Conservation (phyloP, 2,797 vertebrate species). For the Enteromius viviparus region DNA sequence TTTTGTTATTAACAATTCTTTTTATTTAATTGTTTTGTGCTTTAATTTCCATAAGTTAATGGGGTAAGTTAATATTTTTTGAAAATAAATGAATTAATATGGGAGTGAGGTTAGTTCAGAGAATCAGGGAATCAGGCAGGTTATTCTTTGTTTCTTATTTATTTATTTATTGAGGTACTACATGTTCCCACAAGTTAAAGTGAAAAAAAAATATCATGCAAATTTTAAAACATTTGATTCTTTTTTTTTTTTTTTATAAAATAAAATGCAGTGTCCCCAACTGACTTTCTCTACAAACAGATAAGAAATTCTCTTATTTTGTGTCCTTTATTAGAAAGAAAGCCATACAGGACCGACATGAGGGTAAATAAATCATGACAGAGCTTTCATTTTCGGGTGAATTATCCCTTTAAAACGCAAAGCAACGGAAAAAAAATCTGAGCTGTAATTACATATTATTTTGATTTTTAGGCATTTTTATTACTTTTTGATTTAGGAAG, state of each 20-base stretch:
- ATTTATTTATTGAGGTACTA: not conserved
- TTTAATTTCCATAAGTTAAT: not conserved
- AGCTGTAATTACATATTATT: conserved; percentile 21
- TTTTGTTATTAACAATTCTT: not conserved
- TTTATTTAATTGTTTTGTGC: not conserved
- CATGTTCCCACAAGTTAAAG: not conserved
- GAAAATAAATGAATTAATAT: no score
- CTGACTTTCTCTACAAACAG: not conserved
- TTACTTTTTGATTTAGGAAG: conserved; percentile 29
- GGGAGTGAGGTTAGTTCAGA: not conserved
- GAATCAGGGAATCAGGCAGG: no score
- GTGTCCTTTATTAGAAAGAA: not conserved
- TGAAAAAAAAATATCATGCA: not conserved
- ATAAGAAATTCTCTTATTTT: not conserved
- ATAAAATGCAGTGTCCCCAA: not conserved
- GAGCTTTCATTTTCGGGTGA: conserved; percentile 8
- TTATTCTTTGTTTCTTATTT: not conserved
- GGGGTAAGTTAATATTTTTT: no score
- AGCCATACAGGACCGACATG: not conserved
- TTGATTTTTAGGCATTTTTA: conserved; percentile 19
- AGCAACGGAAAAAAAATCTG: not conserved
- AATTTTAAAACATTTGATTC: no score
- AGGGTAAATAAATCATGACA: not conserved
- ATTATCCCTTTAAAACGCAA: not conserved
- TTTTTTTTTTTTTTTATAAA: not conserved